Base-by-base conservation (phyloP, 2,888 invertebrate genomes). In the Tachina fera region DNA sequence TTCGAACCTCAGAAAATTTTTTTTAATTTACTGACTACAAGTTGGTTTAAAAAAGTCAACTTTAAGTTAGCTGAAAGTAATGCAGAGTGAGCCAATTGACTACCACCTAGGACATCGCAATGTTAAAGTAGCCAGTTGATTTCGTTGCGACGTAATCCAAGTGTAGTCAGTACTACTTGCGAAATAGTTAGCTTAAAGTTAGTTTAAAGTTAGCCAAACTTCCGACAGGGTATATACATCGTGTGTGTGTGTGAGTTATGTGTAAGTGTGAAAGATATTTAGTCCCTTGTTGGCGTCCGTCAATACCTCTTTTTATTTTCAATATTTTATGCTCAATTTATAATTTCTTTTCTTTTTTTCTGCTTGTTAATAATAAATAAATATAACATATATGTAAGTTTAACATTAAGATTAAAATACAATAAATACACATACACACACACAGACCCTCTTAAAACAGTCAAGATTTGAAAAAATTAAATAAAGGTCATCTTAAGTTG, bases 291-390 rank as follows among this genome's bases (percentile, higher is more conserved):
- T 68, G 39, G n/a, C n/a, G 39, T 31, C 22, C 1, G 16, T 14
- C 10, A 1, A 4, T 8, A 3, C 9, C 14, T n/a, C 0, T 31
- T 6, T 31, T 6, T 31, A 3, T 31, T 22, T 68, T 60, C 1
- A 51, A 56, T 22, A 13, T 72, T 71, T 77, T 68, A 1, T 65
- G 4, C 41, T 43, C 31, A 58, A 71, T 61, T 72, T 70, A 58
- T 72, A 78, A 77, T 72, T 43, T 67, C 45, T 9, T 39, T 78
- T 61, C 65, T 80, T 41, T 56, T 56, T 72, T 63, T 31, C 4
- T 31, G 5, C 31, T 31, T 31, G 31, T 31, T 31, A 31, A 13
- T 65, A 43, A 56, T 58, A 56, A 72, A 78, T 74, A 68, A 74
- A 78, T 45, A 61, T 16, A 75, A 47, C 10, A 67, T 31, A 67